Percentiles rank a stretch among this genome's conserved stretches.
phyloP scores from a whole-genome alignment of 2,797 vertebrate species.

The Pseudocheirus occidentalis region DNA sequence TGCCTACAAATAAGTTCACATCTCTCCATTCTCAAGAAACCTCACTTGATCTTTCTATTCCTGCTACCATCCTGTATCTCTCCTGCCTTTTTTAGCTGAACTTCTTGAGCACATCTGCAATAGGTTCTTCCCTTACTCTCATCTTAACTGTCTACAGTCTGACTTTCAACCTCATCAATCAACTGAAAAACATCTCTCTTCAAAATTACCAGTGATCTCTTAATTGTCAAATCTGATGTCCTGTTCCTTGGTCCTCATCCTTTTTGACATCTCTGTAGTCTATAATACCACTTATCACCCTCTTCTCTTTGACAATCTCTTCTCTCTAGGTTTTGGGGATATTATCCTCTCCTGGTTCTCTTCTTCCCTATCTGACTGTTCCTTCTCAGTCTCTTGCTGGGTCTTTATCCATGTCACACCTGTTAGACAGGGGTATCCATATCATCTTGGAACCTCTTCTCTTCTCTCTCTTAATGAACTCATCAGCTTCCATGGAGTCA shows the following conservation, averaged over 20 bases:
- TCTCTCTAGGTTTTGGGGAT: background rate
- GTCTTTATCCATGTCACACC: background rate
- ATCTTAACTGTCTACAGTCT: background rate
- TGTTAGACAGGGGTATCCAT: no score
- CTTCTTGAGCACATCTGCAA: background rate
- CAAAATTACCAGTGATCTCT: background rate
- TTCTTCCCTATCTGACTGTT: background rate
- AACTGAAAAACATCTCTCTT: background rate
- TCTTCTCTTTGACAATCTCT: background rate
- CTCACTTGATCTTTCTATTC: background rate
- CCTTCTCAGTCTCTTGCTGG: background rate
- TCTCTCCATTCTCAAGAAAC: background rate
- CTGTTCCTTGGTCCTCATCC: background rate
- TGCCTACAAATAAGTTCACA: background rate
- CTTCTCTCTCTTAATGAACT: background rate
- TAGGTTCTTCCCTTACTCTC: background rate
- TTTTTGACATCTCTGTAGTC: background rate
- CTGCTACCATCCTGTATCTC: background rate
- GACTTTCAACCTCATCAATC: background rate
- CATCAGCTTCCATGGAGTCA: background rate
- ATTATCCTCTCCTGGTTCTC: background rate
- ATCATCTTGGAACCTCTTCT: background rate
- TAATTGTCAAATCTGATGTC: background rate
- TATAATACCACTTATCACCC: background rate
- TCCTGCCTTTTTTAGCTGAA: background rate